Percentiles rank a stretch among this genome's conserved stretches.
Conservation (phyloP, 2,888 invertebrate genomes). For the Sesamia inferens region DNA sequence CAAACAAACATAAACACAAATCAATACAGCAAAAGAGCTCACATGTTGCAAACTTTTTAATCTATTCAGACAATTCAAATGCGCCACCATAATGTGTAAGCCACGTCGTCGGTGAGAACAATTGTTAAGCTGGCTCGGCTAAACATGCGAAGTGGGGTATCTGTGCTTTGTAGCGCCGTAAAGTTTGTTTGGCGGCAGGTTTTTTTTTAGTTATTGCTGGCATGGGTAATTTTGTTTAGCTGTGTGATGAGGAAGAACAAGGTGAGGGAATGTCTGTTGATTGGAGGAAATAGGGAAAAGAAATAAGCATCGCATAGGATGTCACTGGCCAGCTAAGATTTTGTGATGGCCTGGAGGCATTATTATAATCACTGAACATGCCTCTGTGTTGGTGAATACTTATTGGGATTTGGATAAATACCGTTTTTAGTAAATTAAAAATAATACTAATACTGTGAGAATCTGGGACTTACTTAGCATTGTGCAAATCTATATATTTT, state of each 20-base stretch:
- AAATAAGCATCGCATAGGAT: not conserved
- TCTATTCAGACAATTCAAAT: slow-evolving; percentile 78
- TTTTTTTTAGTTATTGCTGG: slow-evolving; percentile 50
- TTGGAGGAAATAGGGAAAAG: not conserved
- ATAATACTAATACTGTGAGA: no score
- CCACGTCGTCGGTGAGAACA: slow-evolving; percentile 72
- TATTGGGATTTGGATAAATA: not conserved
- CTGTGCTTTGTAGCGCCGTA: slow-evolving; percentile 61
- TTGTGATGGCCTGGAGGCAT: not conserved
- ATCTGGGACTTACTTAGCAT: no score
- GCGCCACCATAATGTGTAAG: slow-evolving; percentile 76
- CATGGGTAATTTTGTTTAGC: slow-evolving; percentile 25
- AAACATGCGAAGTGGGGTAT: slow-evolving; percentile 82
- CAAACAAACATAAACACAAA: slow-evolving; percentile 58
- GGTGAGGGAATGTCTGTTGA: no score
- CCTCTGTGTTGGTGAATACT: not conserved
- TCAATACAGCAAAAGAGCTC: slow-evolving; percentile 69
- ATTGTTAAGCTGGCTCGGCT: slow-evolving; percentile 76
- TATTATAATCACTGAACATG: not conserved
- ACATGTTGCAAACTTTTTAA: slow-evolving; percentile 75
- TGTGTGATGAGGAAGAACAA: not conserved
- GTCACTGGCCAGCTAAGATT: not conserved
- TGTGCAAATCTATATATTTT: no score
- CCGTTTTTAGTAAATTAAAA: not conserved
- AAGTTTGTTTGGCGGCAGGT: slow-evolving; percentile 52